These are phyloP conservation scores for Tolmerus cingulatus DNA, from an alignment of 2,888 invertebrate species.

Conservation along the genomic window DNA sequence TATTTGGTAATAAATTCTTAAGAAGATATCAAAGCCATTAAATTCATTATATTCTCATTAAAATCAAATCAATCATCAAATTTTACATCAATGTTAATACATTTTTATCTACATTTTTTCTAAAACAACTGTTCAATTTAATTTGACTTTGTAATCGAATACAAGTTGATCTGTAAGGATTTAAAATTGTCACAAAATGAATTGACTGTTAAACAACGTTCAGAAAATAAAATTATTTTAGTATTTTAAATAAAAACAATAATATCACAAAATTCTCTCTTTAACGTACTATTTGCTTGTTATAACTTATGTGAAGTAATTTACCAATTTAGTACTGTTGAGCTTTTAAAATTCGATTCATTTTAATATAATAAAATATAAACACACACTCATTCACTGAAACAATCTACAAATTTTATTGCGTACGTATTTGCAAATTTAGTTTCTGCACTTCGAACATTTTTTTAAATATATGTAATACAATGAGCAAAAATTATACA, in stretches of 20 bases:
- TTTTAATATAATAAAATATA: neutral
- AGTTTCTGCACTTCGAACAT: neutral
- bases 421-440: constrained; percentile 17
- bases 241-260: neutral
- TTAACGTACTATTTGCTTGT: neutral
- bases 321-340: constrained; percentile 3
- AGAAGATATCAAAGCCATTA: neutral
- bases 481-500: too few species aligned
- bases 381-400: neutral
- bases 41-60: neutral
- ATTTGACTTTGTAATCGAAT: neutral
- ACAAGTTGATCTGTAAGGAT: neutral
- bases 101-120: neutral
- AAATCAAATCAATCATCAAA: neutral
- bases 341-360: constrained; percentile 5
- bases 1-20: neutral
- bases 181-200: neutral
- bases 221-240: neutral
- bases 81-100: neutral
- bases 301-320: neutral
- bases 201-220: too few species aligned
- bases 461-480: neutral
- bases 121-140: neutral
- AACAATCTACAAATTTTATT: neutral
- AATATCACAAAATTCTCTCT: constrained; percentile 17